Base-by-base conservation (phyloP, 2,797 vertebrate species). In the Chromobotia macracanthus region DNA sequence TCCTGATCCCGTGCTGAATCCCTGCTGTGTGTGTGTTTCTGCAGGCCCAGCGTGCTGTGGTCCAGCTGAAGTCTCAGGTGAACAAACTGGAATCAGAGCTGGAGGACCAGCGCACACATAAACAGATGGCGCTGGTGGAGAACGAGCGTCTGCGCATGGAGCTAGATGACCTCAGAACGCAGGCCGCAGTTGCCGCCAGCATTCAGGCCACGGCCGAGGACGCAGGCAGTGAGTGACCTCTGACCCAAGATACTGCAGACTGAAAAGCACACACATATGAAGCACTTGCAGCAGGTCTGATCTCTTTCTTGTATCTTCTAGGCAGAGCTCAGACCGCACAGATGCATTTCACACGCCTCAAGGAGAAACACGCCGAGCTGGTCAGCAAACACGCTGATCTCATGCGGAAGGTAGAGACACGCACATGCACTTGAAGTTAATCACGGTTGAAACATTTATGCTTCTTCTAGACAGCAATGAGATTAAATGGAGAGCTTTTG, bases 301-400 rank as follows among this genome's bases (percentile, higher is more conserved):
- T 48, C 44, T 35, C 1, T 23, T 19, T 55, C 31, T 64, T 3
- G 1, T 85, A 46, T 41, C 13, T 82, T 70, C 2, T 91, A 99
- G 98, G 89, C 63, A 91, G 95, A 85, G 97, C 96, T 0, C 96
- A 97, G 79, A 95, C 96, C 2, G 96, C 96, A 0, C 96, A 99
- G 86, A 89, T 96, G 79, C 93, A 97, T 10, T 99, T 97, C 83
- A 90, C 90, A 68, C 97, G 97, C 80, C 94, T 99, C 25, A 99
- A 99, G 88, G 97, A 98, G 88, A 96, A 96, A 83, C 97, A 99
- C 69, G 97, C 96, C 0, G 96, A 97, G 87, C 94, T 99, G 83
- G 96, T 99, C 28, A 95, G 95, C 89, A 95, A 92, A 81, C 97
- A 99, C 0, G 97, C 98, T 0, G 96, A 95, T 73, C 90, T 99